Conservation (phyloP, 2,888 invertebrate species). For the Sceliomorpha sp. region DNA sequence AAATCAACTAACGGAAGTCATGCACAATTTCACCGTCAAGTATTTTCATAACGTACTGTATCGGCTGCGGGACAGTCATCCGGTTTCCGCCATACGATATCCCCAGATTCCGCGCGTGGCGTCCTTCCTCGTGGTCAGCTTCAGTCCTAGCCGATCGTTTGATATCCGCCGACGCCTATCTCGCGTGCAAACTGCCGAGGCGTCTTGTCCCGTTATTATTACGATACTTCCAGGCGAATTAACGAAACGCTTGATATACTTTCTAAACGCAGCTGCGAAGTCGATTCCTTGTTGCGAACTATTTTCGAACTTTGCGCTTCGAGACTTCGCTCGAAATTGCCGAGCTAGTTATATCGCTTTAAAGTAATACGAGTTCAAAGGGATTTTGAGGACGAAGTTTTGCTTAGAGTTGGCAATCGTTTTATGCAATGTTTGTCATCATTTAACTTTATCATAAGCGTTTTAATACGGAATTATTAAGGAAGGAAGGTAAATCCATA, state of each 20-base stretch:
- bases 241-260: constrained; percentile 3
- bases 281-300: too few relatives aligned
- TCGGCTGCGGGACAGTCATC: constrained; percentile 25
- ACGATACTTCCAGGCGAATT: constrained; percentile 3
- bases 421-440: too few relatives aligned
- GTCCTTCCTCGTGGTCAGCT: constrained; percentile 10
- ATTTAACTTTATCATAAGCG: too few relatives aligned
- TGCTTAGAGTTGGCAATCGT: too few relatives aligned
- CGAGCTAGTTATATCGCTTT: too few relatives aligned
- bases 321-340: too few relatives aligned
- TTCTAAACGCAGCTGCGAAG: background rate
- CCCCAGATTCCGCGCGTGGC: constrained; percentile 10
- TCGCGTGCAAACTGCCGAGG: constrained; percentile 7
- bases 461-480: too few relatives aligned
- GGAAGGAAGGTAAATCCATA: too few relatives aligned
- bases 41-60: constrained; percentile 36
- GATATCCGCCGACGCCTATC: constrained; percentile 18
- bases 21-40: constrained; percentile 32
- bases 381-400: too few relatives aligned
- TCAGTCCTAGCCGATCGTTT: constrained; percentile 7
- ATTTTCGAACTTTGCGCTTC: too few relatives aligned
- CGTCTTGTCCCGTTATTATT: constrained; percentile 3
- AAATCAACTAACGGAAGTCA: constrained; percentile 37
- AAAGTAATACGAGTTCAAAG: too few relatives aligned
- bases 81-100: constrained; percentile 17